phyloP scores from a whole-genome alignment of 2,797 vertebrate species.

The Gallinago stenura region DNA sequence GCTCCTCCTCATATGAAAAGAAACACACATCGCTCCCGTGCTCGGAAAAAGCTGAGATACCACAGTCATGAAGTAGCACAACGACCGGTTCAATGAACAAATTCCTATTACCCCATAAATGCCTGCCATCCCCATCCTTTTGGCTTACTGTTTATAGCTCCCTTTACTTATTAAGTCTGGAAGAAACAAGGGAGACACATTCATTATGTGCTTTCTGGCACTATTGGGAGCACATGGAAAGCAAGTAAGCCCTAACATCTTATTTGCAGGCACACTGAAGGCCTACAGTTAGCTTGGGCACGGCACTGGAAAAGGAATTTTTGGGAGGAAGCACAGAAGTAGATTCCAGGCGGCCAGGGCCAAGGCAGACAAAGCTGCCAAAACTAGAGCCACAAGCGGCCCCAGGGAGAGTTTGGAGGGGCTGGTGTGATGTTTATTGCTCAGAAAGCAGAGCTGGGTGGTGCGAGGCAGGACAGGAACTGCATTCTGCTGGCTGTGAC shows the following conservation, averaged over 20 bases:
- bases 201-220: constrained; percentile 65
- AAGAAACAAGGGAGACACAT: constrained; percentile 59
- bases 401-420: constrained; percentile 43
- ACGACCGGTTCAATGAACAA: constrained; percentile 22
- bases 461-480: neutral
- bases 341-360: constrained; percentile 54
- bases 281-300: neutral
- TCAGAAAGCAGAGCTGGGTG: constrained; percentile 1
- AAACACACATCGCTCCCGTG: neutral
- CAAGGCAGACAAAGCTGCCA: constrained; percentile 58
- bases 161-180: constrained; percentile 60
- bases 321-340: constrained; percentile 18
- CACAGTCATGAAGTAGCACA: constrained; percentile 35
- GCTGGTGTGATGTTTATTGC: constrained; percentile 67
- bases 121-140: constrained; percentile 51
- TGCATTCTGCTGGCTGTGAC: constrained; percentile 6
- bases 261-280: constrained; percentile 52
- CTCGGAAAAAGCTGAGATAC: constrained; percentile 24
- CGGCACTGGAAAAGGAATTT: constrained; percentile 48
- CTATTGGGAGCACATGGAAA: constrained; percentile 20
- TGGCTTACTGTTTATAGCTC: constrained; percentile 56
- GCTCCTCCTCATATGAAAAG: constrained; percentile 2
- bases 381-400: constrained; percentile 9
- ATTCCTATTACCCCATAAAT: constrained; percentile 63
- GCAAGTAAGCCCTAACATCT: constrained; percentile 47